Conservation (phyloP, 2,113 vertebrate genomes). For the Trochalopteron elliotii region DNA sequence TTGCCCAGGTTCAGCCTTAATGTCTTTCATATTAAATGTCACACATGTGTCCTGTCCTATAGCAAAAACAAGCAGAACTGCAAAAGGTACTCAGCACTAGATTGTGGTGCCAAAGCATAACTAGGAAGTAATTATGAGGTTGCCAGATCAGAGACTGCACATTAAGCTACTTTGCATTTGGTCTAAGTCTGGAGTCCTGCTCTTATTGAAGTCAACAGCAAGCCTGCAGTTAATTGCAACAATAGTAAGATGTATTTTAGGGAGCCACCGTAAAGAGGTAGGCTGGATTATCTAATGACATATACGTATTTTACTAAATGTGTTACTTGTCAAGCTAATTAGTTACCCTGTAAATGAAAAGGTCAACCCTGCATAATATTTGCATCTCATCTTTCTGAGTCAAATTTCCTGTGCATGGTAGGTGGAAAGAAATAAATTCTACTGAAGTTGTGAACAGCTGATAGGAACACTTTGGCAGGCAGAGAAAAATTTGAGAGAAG, state of each 20-base stretch:
- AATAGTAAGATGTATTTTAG: background rate
- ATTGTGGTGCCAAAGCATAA: background rate
- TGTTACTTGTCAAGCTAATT: conserved; percentile 52
- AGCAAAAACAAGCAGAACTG: background rate
- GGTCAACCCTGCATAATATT: conserved; percentile 52
- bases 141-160: background rate
- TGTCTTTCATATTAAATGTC: background rate
- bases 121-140: background rate
- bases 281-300: conserved; percentile 38
- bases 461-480: background rate
- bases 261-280: background rate
- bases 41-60: background rate
- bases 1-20: background rate
- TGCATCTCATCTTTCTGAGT: conserved; percentile 50
- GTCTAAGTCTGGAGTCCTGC: background rate
- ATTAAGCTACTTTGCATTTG: background rate
- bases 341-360: conserved; percentile 56
- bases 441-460: background rate
- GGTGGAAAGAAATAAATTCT: conserved; percentile 28
- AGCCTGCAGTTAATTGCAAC: background rate
- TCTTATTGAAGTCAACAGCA: background rate
- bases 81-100: background rate
- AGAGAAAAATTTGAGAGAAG: background rate
- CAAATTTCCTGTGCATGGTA: conserved; percentile 22
- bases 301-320: conserved; percentile 1